Conservation (phyloP, 2,888 invertebrate genomes). For the Agonum fuliginosum region DNA sequence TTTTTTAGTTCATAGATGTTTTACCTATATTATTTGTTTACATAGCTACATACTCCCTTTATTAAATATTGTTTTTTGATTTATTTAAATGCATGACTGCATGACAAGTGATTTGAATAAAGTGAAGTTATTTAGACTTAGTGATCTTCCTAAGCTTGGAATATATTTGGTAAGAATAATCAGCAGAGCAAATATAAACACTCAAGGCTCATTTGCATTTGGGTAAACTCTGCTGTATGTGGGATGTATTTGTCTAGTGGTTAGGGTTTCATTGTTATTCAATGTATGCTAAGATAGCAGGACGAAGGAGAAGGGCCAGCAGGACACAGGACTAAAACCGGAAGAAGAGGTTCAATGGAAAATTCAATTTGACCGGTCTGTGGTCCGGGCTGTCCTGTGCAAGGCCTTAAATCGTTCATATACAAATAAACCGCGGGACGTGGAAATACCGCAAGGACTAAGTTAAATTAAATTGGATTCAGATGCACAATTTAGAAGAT, state of each 20-base stretch:
- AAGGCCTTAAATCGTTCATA: conserved; percentile 21
- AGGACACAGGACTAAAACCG: not conserved
- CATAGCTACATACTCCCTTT: too few relatives aligned
- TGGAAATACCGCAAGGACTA: not conserved
- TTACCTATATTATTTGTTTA: too few relatives aligned
- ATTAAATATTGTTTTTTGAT: too few relatives aligned
- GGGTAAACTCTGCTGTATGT: conserved; percentile 73
- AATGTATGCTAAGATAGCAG: conserved; percentile 34
- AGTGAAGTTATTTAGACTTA: too few relatives aligned
- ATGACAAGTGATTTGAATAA: too few relatives aligned
- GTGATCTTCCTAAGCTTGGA: too few relatives aligned
- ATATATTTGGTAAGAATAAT: too few relatives aligned
- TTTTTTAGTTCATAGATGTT: too few relatives aligned
- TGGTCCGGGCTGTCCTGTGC: not conserved
- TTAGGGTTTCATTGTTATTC: conserved; percentile 64
- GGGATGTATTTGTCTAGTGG: conserved; percentile 73
- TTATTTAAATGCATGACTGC: too few relatives aligned
- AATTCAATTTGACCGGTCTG: conserved; percentile 18
- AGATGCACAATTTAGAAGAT: too few relatives aligned
- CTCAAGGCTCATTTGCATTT: conserved; percentile 63
- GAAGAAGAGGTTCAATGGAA: conserved; percentile 13
- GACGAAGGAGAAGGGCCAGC: not conserved
- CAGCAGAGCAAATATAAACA: too few relatives aligned
- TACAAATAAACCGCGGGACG: not conserved
- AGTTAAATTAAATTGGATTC: too few relatives aligned